A percentile compares a stretch with the other conserved stretches of the same genome.
These are phyloP conservation scores for Cephalopholis sonnerati DNA, from an alignment of 2,113 vertebrate species.

Conservation along the genomic window DNA sequence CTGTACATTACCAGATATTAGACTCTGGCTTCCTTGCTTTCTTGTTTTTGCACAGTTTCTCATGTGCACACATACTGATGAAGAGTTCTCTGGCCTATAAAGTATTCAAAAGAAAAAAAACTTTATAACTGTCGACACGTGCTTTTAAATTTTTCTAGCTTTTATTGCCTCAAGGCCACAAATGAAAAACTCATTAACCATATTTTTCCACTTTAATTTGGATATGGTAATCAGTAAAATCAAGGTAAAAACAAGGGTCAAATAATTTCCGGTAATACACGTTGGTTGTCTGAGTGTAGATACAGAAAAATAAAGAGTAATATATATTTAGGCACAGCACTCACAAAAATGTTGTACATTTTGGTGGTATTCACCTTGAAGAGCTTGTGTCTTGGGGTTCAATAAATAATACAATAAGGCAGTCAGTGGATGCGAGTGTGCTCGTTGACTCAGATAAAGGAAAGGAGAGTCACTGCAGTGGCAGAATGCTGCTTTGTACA, in stretches of 20 bases:
- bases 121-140: neutral
- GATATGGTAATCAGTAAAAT: constrained; percentile 11
- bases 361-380: constrained; percentile 56
- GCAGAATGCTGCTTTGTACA: constrained; percentile 65
- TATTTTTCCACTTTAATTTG: constrained; percentile 8
- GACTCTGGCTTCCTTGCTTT: neutral
- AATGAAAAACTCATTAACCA: constrained; percentile 18
- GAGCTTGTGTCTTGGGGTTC: constrained; percentile 30
- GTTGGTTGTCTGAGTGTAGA: neutral
- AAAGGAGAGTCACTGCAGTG: constrained; percentile 42
- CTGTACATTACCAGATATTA: constrained; percentile 41
- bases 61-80: constrained; percentile 29
- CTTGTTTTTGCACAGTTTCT: neutral
- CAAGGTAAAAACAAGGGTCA: constrained; percentile 16
- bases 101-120: neutral
- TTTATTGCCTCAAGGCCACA: neutral
- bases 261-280: neutral
- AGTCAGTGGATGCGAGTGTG: constrained; percentile 28
- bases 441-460: constrained; percentile 60
- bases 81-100: neutral
- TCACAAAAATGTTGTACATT: neutral
- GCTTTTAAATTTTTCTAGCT: neutral
- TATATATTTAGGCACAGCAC: constrained; percentile 11
- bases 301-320: constrained; percentile 8
- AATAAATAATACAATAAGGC: constrained; percentile 67